These are phyloP conservation scores for Leptodactylus fuscus DNA, from an alignment of 2,113 vertebrate species.

Conservation along the genomic window DNA sequence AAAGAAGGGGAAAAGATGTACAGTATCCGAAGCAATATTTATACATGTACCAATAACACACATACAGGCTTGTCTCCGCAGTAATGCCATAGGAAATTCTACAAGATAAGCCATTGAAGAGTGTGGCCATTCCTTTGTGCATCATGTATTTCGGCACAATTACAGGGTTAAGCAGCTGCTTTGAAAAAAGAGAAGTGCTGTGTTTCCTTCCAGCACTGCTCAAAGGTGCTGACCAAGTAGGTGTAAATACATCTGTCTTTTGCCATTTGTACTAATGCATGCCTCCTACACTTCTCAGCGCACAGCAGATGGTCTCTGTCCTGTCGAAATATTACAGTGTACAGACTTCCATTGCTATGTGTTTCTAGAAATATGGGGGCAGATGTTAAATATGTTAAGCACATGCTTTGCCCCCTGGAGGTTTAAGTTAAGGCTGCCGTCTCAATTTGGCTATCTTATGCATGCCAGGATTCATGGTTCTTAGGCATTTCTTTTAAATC, in stretches of 20 bases:
- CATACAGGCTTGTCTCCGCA: neutral
- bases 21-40: neutral
- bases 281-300: conserved; percentile 68
- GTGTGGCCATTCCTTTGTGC: conserved; percentile 36
- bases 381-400: conserved; percentile 80
- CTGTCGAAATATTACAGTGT: conserved; percentile 70
- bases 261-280: conserved; percentile 75
- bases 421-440: conserved; percentile 73
- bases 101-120: neutral
- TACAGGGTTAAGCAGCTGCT: conserved; percentile 82
- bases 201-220: conserved; percentile 79
- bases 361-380: conserved; percentile 75
- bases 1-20: neutral
- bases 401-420: conserved; percentile 75
- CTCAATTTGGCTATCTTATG: conserved; percentile 74
- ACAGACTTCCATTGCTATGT: conserved; percentile 69
- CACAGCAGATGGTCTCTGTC: conserved; percentile 80
- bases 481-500: conserved; percentile 68
- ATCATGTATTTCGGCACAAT: conserved; percentile 56
- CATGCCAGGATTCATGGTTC: conserved; percentile 69
- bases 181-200: conserved; percentile 66
- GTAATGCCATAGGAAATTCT: neutral
- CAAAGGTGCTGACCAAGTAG: conserved; percentile 85
- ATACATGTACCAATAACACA: neutral
- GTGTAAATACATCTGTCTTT: conserved; percentile 91